Conservation (phyloP, 2,888 invertebrate genomes). For the Drosophila borealis region DNA sequence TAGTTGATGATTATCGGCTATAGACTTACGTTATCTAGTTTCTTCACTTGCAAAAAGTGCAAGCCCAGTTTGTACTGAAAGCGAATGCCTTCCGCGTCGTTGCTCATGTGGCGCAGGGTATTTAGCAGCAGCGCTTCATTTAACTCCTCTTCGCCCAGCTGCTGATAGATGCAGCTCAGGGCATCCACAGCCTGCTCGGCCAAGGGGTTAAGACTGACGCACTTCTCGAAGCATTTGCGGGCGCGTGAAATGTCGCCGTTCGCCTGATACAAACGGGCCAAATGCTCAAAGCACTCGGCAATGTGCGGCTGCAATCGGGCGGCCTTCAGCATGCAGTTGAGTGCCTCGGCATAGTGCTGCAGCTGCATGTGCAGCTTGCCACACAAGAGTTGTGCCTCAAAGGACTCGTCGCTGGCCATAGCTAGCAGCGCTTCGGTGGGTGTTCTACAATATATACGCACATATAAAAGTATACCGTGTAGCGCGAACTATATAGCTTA, state of each 20-base stretch:
- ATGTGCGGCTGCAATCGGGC: constrained; percentile 91
- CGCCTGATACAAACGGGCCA: constrained; percentile 91
- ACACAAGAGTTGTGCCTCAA: constrained; percentile 71
- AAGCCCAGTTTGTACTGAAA: constrained; percentile 94
- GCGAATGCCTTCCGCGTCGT: constrained; percentile 88
- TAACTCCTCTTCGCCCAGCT: constrained; percentile 87
- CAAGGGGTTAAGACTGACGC: constrained; percentile 89
- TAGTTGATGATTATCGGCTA: background rate
- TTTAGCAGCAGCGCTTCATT: constrained; percentile 80
- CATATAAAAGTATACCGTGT: background rate
- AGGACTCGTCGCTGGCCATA: constrained; percentile 58
- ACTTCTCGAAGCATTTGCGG: constrained; percentile 93
- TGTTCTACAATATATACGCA: constrained; percentile 64
- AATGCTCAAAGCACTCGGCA: constrained; percentile 89
- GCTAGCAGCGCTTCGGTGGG: constrained; percentile 86
- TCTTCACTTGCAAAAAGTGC: constrained; percentile 90
- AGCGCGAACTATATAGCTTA: constrained; percentile 40
- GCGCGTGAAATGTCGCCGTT: constrained; percentile 90
- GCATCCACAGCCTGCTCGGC: constrained; percentile 89
- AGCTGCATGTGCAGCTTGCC: constrained; percentile 81
- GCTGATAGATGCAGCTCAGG: constrained; percentile 91
- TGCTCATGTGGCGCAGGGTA: constrained; percentile 85
- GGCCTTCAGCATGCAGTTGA: constrained; percentile 89
- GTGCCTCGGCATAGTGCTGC: constrained; percentile 87
- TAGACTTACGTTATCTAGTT: constrained; percentile 86